Base-by-base conservation (phyloP, 2,888 invertebrate genomes). In the Tiliacea aurago region DNA sequence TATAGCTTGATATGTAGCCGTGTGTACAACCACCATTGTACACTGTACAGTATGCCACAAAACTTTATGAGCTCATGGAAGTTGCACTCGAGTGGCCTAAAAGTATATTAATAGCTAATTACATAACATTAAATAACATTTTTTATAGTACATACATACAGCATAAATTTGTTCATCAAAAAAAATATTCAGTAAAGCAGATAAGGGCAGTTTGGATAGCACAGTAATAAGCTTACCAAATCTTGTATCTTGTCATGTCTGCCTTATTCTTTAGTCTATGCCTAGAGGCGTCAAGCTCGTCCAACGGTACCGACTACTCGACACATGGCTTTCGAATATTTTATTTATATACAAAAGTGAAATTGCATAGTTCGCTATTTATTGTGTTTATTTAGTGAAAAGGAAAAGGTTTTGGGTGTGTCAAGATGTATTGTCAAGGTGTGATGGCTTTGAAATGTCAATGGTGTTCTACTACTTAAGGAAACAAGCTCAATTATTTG, bases 311-410 rank as follows among this genome's bases (percentile, higher is more conserved):
- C 79, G 78, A 79, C 86, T 89, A 78, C 84, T 81, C 88, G 84
- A 80, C 88, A 87, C 80, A 87, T 80, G 77, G 88, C 93, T 94
- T 93, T 93, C 93, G 79, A 92, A 90, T 88, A 77, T 83, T 83
- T 82, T 84, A 68, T 88, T 85, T 78, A 74, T 67, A 72, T 72
- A 78, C 74, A 84, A 82, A 89, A 91, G 92, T 90, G 91, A 91
- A 90, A 90, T 87, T 84, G 49, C 63, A 58, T 64, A 66, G 75
- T 74, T 63, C 1, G 28, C 69, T 78, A 70, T 71, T 70, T 72
- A 71, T 70, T 64, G 67, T 72, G 59, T 83, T 65, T 76, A 56
- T 76, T 71, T 73, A 72, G 37, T 23, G 23, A 68, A 74, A 84
- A 66, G 51, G 61, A 74, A 69, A 80, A 69, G 45, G 43, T 18